phyloP scores from a whole-genome alignment of 2,113 vertebrate species.

The Haplotaxodon microlepis region DNA sequence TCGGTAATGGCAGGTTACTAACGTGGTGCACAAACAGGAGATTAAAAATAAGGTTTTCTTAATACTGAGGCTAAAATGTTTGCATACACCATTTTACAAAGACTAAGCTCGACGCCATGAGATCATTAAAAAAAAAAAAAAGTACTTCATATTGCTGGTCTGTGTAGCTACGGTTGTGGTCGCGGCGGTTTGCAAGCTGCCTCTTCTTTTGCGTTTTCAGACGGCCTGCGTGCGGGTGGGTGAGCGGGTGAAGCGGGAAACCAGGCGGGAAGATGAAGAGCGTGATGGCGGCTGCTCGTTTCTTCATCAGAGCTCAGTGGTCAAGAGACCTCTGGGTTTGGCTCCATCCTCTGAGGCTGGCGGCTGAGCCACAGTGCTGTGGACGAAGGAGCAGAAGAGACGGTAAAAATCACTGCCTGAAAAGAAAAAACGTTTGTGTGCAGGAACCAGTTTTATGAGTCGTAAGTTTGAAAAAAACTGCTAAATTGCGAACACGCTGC shows the following conservation, averaged over 20 bases:
- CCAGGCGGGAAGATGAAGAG: neutral
- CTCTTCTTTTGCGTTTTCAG: neutral
- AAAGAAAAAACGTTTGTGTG: neutral
- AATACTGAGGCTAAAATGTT: neutral
- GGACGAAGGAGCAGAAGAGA: neutral
- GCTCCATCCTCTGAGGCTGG: conserved; percentile 56
- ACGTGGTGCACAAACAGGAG: neutral
- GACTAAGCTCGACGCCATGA: neutral
- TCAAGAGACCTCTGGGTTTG: conserved; percentile 84
- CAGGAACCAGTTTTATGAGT: neutral
- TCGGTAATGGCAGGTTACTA: neutral
- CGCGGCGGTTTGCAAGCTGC: neutral
- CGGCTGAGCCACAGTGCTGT: conserved; percentile 52
- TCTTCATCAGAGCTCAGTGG: conserved; percentile 85
- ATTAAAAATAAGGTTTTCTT: neutral
- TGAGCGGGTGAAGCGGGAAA: neutral
- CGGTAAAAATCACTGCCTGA: neutral
- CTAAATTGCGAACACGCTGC: fast-evolving
- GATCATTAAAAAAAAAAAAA: neutral
- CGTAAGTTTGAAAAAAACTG: neutral
- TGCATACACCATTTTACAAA: neutral
- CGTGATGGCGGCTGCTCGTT: neutral
- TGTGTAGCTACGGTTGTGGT: neutral
- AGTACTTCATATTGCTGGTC: neutral
- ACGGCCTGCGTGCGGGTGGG: neutral